Percentiles rank a stretch among this genome's conserved stretches.
phyloP scores from a whole-genome alignment of 2,888 invertebrate genomes.

The Erebia palarica region DNA sequence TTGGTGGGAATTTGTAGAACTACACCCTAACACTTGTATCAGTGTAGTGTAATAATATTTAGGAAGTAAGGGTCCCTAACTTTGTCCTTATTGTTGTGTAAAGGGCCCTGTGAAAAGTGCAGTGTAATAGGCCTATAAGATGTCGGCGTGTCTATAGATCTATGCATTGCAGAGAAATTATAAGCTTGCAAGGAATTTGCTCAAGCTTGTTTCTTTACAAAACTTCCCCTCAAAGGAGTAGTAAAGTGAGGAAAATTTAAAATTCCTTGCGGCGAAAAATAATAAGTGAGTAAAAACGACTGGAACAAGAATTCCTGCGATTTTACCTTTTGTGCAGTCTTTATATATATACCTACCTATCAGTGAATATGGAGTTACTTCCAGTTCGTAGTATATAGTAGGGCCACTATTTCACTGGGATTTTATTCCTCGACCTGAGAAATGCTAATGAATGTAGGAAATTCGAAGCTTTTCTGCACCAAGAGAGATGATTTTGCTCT shows the following conservation, averaged over 20 bases:
- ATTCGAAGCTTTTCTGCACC: no score
- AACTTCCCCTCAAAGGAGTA: slow-evolving; percentile 15
- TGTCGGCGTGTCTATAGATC: neutral
- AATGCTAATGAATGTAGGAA: neutral
- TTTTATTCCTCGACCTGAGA: neutral
- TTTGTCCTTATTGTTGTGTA: no score
- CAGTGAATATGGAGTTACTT: neutral
- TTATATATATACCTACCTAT: slow-evolving; percentile 1
- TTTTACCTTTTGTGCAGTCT: neutral
- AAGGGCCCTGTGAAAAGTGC: no score
- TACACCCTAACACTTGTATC: no score
- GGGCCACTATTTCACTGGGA: neutral
- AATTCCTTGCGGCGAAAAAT: slow-evolving; percentile 18
- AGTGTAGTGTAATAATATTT: no score
- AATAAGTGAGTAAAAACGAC: slow-evolving; percentile 7
- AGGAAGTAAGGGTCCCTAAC: no score
- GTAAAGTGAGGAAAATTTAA: slow-evolving; percentile 14
- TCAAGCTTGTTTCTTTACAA: slow-evolving; percentile 5
- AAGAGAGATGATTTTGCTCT: no score
- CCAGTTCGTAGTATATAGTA: neutral
- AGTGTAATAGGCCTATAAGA: no score
- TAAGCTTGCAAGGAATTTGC: slow-evolving; percentile 1
- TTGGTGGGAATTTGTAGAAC: neutral
- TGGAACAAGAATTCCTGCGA: neutral
- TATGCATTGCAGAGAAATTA: neutral